Evolutionary conservation across 64 coral and sea anemone genomes (phyloP).

Genomic region (Stichodactyla mertensii): DNA sequence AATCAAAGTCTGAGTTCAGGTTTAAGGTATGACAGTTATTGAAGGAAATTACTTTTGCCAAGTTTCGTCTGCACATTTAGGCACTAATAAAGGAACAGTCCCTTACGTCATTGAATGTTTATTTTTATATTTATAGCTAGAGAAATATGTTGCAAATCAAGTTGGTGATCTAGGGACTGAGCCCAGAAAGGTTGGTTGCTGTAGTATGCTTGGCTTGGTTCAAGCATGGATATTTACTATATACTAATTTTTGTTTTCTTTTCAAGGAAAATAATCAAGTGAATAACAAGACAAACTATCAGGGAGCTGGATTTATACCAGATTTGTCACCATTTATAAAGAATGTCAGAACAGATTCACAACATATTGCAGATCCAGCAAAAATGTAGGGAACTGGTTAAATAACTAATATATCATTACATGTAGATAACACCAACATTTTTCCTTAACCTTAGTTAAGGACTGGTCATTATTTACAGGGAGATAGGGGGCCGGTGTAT

Average conservation of each 20-base stretch:
- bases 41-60: no score
- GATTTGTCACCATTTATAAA: neutral
- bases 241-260: neutral
- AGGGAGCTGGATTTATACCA: neutral
- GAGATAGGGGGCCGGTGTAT: no score
- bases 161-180: neutral
- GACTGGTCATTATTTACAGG: no score
- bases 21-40: slow-evolving; percentile 49
- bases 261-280: neutral
- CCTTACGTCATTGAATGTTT: neutral
- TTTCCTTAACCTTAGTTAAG: no score
- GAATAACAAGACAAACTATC: neutral
- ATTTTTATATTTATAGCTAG: neutral
- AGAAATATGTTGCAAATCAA: neutral
- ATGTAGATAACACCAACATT: no score
- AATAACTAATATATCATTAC: neutral
- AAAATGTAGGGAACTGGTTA: neutral
- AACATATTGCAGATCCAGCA: neutral
- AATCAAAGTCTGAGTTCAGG: slow-evolving; percentile 73
- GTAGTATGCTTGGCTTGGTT: neutral
- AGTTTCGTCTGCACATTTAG: no score
- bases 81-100: neutral
- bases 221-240: neutral
- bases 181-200: neutral
- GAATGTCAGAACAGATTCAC: neutral